Base-by-base conservation (phyloP, 2,797 vertebrate genomes). In the Sebastes hubbsi region DNA sequence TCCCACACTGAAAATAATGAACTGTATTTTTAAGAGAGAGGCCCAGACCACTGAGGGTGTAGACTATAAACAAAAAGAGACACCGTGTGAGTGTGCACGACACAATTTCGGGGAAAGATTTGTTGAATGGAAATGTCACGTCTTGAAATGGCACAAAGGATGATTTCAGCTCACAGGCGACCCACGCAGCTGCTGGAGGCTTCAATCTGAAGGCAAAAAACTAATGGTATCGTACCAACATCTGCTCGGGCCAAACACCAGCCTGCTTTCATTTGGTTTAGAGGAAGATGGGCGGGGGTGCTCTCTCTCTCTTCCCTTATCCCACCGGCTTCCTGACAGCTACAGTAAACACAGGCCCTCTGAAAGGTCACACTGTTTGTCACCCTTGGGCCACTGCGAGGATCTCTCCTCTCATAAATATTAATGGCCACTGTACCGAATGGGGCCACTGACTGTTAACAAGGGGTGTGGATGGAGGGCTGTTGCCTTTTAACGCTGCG, bases 341-440 rank as follows among this genome's bases (percentile, higher is more conserved):
- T 82, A 86, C 80, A 75, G 85, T 94, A 93, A 93, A 93, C 84
- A 88, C 69, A 11, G 56, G 38, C 75, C 78, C 30, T 87, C 89
- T 93, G 85, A 94, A 94, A 93, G 94, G 87, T 92, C 78, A 87
- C 80, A 85, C 88, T 95, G 93, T 94, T 92, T 92, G 90, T 93
- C 86, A 89, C 86, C 86, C 77, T 59, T 49, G 70, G 85, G 87
- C 80, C 87, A 83, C 80, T 22, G 61, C 56, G 56, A 86, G 78
- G 66, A 82, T 60, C 84, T 86, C 74, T 82, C 77, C 75, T 72
- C 83, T 92, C 85, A 92, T 94, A 90, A 94, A 94, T 93, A 94
- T 94, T 91, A 89, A 94, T 88, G 87, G 70, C 13, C 62, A 79
- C 82, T 86, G 84, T 82, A 83, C 81, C 84, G 25, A 87, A 85